phyloP scores from a whole-genome alignment of 2,888 invertebrate species.

The Ophioninae sp. region DNA sequence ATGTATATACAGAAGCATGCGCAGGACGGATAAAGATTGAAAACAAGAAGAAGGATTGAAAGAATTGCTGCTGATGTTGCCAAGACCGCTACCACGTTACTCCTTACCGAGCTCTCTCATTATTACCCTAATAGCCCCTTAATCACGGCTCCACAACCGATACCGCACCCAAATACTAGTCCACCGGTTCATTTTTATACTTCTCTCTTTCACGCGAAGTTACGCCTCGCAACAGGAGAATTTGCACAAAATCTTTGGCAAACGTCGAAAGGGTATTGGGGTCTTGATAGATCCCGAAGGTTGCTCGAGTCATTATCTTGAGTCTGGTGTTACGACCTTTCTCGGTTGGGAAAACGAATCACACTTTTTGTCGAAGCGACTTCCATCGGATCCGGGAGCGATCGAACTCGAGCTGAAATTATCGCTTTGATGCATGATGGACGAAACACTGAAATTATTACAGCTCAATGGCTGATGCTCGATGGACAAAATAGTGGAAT shows the following conservation, averaged over 20 bases:
- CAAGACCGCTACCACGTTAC: conserved; percentile 74
- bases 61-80: conserved; percentile 51
- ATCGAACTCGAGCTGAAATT: background rate
- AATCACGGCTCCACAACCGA: conserved; percentile 70
- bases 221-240: conserved; percentile 32
- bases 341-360: background rate
- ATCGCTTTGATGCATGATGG: background rate
- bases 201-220: conserved; percentile 51
- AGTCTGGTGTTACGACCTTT: background rate
- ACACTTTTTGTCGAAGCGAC: background rate
- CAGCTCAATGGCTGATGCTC: background rate
- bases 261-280: background rate
- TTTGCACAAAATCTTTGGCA: conserved; percentile 15
- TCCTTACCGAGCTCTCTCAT: conserved; percentile 76
- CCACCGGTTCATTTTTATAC: conserved; percentile 21
- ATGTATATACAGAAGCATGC: conserved; percentile 14
- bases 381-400: background rate
- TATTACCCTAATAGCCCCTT: conserved; percentile 77
- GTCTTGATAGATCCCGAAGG: background rate
- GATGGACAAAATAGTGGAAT: too few species aligned
- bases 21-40: conserved; percentile 34
- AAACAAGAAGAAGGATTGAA: conserved; percentile 49
- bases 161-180: conserved; percentile 55
- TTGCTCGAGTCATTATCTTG: background rate
- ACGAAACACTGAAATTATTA: background rate